Conservation (phyloP, 2,797 vertebrate species). For the Nyctalus aviator region DNA sequence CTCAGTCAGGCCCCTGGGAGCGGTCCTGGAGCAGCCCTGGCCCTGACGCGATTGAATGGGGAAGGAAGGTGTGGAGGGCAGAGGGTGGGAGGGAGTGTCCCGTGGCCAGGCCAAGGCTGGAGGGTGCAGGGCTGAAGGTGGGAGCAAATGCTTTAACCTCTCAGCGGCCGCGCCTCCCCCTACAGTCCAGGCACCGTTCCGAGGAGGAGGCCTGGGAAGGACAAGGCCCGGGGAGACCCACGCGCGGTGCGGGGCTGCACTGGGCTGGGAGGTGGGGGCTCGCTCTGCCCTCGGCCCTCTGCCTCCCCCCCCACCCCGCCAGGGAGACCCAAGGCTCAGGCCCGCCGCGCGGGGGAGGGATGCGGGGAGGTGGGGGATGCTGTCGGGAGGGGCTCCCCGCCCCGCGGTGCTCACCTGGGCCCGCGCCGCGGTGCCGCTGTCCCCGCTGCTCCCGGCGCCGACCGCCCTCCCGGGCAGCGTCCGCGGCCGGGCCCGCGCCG, state of each 20-base stretch:
- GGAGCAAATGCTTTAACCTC: constrained; percentile 60
- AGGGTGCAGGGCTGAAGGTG: background rate
- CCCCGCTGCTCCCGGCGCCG: constrained; percentile 35
- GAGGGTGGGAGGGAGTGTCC: background rate
- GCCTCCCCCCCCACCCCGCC: background rate
- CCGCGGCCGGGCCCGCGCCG: background rate
- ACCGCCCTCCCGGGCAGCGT: constrained; percentile 40
- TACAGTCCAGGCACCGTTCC: constrained; percentile 28
- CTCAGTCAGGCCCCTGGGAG: background rate
- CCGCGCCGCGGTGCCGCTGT: constrained; percentile 29
- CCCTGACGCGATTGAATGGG: background rate
- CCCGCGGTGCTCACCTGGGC: constrained; percentile 76
- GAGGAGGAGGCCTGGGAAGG: constrained; percentile 53
- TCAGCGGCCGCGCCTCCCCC: constrained; percentile 24
- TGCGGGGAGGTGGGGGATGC: constrained; percentile 59
- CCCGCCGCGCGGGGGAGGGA: constrained; percentile 29
- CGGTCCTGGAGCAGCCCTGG: background rate
- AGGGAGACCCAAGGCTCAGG: background rate
- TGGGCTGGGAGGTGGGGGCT: background rate
- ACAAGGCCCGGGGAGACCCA: constrained; percentile 53
- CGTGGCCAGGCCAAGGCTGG: background rate
- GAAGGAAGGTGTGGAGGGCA: background rate
- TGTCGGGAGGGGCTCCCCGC: background rate
- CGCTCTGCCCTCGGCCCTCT: background rate
- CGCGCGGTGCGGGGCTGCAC: background rate